phyloP scores from a whole-genome alignment of 2,888 invertebrate species.

The Andricus curvator region DNA sequence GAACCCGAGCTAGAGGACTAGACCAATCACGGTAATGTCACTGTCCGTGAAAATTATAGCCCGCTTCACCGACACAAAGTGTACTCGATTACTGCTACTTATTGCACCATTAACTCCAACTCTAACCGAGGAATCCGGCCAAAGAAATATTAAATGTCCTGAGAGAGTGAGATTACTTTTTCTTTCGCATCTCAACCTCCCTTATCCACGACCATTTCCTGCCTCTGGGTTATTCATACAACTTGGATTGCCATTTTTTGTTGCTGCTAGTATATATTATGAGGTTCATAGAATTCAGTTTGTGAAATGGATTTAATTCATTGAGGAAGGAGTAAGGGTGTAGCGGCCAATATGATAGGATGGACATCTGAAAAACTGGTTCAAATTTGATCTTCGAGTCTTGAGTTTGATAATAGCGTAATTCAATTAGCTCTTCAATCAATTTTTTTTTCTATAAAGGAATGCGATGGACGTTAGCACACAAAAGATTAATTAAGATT shows the following conservation, averaged over 20 bases:
- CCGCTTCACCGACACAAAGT: slow-evolving; percentile 40
- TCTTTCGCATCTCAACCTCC: slow-evolving; percentile 20
- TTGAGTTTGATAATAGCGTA: not conserved
- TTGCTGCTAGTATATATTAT: slow-evolving; percentile 4
- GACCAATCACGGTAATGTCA: slow-evolving; percentile 54
- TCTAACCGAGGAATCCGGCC: slow-evolving; percentile 25
- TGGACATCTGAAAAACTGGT: too few species aligned
- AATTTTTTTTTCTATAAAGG: slow-evolving; percentile 25
- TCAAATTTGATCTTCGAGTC: too few species aligned
- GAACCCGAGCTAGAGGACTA: slow-evolving; percentile 42
- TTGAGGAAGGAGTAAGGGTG: not conserved
- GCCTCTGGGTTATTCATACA: slow-evolving; percentile 35
- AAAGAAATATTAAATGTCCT: slow-evolving; percentile 41
- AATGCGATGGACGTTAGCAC: not conserved
- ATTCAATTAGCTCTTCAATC: slow-evolving; percentile 17
- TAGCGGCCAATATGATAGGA: not conserved
- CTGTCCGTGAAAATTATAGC: slow-evolving; percentile 51
- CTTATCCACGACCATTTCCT: slow-evolving; percentile 36
- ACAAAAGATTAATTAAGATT: slow-evolving; percentile 36
- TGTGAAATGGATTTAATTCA: not conserved
- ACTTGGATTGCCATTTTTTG: slow-evolving; percentile 35
- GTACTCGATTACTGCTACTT: slow-evolving; percentile 40
- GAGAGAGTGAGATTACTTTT: slow-evolving; percentile 37
- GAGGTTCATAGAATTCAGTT: not conserved
- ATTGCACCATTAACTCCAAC: slow-evolving; percentile 40